Conservation (phyloP, 2,797 vertebrate species). For the Poeciliopsis gracilis region DNA sequence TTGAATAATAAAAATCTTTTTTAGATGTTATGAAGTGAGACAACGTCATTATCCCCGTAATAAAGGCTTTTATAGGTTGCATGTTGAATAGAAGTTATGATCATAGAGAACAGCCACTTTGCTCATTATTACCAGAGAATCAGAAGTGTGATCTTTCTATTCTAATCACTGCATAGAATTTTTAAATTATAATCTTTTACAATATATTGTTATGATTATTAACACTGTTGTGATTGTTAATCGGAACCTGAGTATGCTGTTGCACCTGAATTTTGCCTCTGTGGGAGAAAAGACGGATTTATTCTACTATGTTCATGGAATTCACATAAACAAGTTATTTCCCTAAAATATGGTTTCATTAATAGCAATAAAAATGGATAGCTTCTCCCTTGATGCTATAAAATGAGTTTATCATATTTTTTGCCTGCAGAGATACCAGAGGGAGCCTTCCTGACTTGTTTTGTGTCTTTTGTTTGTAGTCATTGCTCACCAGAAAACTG, state of each 20-base stretch:
- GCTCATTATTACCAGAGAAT: background rate
- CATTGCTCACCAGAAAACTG: conserved; percentile 63
- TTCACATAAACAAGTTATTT: background rate
- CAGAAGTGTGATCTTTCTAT: too few relatives aligned
- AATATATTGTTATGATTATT: too few relatives aligned
- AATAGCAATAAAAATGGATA: background rate
- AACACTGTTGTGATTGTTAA: too few relatives aligned
- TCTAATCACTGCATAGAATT: too few relatives aligned
- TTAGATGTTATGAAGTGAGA: background rate
- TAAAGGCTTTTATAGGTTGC: background rate
- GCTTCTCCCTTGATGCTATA: background rate
- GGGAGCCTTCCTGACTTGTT: conserved; percentile 47
- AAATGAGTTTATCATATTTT: conserved; percentile 3
- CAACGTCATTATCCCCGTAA: background rate
- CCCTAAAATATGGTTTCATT: background rate
- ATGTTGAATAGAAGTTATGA: background rate
- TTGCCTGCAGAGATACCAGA: conserved; percentile 26
- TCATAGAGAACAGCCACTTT: background rate
- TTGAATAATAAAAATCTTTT: background rate
- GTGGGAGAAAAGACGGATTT: too few relatives aligned
- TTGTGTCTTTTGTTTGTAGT: conserved; percentile 54
- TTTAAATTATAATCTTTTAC: too few relatives aligned
- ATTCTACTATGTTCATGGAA: background rate
- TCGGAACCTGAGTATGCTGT: too few relatives aligned
- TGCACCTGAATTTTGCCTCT: too few relatives aligned